Percentiles rank a stretch among this genome's conserved stretches.
These are phyloP conservation scores for Sylvicola cinctus DNA, from an alignment of 2,888 invertebrate genomes.

Conservation along the genomic window DNA sequence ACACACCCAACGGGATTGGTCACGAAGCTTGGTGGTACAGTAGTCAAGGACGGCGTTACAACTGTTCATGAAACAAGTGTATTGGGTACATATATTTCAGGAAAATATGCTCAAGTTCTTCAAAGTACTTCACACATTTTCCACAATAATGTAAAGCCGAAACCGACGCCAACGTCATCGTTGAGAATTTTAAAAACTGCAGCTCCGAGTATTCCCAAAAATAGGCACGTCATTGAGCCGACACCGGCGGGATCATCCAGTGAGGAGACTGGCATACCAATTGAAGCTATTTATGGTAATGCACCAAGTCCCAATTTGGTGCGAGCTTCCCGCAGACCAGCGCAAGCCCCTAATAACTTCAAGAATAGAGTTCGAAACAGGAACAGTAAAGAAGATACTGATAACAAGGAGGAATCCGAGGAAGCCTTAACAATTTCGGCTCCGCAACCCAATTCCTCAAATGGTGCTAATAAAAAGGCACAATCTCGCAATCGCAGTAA, in stretches of 20 bases:
- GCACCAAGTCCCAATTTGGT: slow-evolving; percentile 27
- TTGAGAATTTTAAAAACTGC: slow-evolving; percentile 55
- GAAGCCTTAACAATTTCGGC: slow-evolving; percentile 1
- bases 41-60: slow-evolving; percentile 61
- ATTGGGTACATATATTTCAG: slow-evolving; percentile 71
- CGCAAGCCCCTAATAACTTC: slow-evolving; percentile 27
- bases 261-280: slow-evolving; percentile 32
- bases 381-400: slow-evolving; percentile 25
- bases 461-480: slow-evolving; percentile 4
- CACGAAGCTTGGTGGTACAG: slow-evolving; percentile 64
- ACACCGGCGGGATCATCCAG: slow-evolving; percentile 34
- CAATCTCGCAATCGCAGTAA: slow-evolving; percentile 6
- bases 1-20: slow-evolving; percentile 61
- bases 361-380: slow-evolving; percentile 33
- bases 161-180: slow-evolving; percentile 43
- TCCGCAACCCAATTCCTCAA: slow-evolving; percentile 4
- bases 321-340: slow-evolving; percentile 31
- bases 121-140: slow-evolving; percentile 59
- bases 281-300: slow-evolving; percentile 32
- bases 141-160: slow-evolving; percentile 29
- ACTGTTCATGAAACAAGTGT: slow-evolving; percentile 76
- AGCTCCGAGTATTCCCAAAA: slow-evolving; percentile 31
- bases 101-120: slow-evolving; percentile 72
- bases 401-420: slow-evolving; percentile 6
- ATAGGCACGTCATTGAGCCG: slow-evolving; percentile 31